phyloP scores from a whole-genome alignment of 2,888 invertebrate species.

The Cynaeus angustus region DNA sequence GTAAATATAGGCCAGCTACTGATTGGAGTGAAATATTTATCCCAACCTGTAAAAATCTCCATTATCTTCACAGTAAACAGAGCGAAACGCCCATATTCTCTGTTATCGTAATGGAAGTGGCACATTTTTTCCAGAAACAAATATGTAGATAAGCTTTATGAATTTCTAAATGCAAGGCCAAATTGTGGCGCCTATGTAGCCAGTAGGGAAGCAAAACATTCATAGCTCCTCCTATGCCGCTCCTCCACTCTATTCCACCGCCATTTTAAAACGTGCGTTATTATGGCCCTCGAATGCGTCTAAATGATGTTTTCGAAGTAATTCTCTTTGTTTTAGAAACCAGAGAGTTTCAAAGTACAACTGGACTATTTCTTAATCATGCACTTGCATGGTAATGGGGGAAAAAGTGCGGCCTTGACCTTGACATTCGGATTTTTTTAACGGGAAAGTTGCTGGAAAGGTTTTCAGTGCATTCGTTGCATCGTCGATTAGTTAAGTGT shows the following conservation, averaged over 20 bases:
- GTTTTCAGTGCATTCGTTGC: constrained; percentile 13
- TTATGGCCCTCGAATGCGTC: constrained; percentile 22
- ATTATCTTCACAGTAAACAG: background rate
- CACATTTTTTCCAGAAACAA: constrained; percentile 34
- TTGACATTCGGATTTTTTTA: constrained; percentile 45
- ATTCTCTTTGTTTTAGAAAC: background rate
- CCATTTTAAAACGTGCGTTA: constrained; percentile 39
- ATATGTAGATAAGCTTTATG: constrained; percentile 37
- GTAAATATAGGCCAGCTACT: no score
- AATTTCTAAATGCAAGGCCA: constrained; percentile 34
- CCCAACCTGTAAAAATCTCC: background rate
- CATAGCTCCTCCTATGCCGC: constrained; percentile 43
- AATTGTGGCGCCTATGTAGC: constrained; percentile 27
- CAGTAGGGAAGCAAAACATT: constrained; percentile 40
- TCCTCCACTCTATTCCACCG: constrained; percentile 28
- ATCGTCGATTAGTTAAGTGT: background rate
- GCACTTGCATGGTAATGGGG: constrained; percentile 2
- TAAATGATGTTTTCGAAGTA: background rate
- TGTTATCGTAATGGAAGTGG: constrained; percentile 35
- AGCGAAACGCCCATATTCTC: constrained; percentile 22
- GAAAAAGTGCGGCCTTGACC: constrained; percentile 44
- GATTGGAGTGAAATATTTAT: background rate
- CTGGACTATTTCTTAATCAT: constrained; percentile 11
- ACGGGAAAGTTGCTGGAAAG: constrained; percentile 36
- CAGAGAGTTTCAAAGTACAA: background rate